phyloP scores from a whole-genome alignment of 2,113 vertebrate genomes.

The Silurus asotus region DNA sequence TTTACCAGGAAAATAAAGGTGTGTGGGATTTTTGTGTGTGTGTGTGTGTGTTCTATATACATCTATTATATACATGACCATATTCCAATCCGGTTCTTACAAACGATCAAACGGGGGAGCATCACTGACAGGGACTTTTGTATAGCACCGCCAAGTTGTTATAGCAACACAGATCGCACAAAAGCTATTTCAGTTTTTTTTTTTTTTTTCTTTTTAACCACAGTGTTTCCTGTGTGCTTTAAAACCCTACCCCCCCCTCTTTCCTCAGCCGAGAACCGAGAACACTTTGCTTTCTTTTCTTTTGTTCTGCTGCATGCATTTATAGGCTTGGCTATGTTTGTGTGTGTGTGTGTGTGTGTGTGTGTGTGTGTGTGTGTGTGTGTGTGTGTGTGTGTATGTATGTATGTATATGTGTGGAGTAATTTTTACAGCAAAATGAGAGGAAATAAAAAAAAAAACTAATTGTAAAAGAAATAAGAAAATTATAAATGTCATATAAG shows the following conservation, averaged over 20 bases:
- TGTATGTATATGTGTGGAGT: no score
- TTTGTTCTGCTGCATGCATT: constrained; percentile 33
- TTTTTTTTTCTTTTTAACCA: constrained; percentile 66
- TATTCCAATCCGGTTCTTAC: neutral
- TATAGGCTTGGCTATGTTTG: neutral
- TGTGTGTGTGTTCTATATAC: neutral
- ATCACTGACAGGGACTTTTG: constrained; percentile 68
- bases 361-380: no score
- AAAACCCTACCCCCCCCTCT: constrained; percentile 27
- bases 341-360: neutral
- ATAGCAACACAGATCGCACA: constrained; percentile 68
- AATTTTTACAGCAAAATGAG: no score
- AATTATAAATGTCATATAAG: neutral
- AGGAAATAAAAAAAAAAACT: neutral
- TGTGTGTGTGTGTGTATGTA: no score
- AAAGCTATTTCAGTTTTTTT: constrained; percentile 66
- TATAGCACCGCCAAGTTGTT: constrained; percentile 75
- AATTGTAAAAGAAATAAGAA: neutral
- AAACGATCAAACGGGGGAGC: constrained; percentile 71
- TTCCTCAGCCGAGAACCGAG: neutral
- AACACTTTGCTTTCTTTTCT: constrained; percentile 36
- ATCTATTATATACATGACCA: neutral
- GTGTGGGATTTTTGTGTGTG: neutral
- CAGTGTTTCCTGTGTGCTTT: constrained; percentile 74
- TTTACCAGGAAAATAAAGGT: neutral